These are phyloP conservation scores for Uropetala carovei DNA, from an alignment of 2,888 invertebrate species.

Conservation along the genomic window DNA sequence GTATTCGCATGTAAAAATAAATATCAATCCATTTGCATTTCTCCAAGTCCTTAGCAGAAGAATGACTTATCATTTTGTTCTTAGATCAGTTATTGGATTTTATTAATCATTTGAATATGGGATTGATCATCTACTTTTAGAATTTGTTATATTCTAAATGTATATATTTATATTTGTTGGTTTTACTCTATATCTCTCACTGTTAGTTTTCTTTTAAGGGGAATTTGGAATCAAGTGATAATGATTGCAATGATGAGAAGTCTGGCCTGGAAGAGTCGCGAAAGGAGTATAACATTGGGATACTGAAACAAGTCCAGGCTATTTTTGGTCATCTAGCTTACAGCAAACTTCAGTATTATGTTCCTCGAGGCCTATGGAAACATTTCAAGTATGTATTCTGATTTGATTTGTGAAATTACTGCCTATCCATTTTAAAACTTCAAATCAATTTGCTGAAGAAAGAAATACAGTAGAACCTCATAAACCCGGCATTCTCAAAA, in stretches of 20 bases:
- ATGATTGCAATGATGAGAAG: constrained; percentile 78
- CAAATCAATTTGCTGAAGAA: too few species aligned
- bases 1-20: too few species aligned
- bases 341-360: constrained; percentile 97
- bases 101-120: too few species aligned
- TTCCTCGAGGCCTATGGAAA: constrained; percentile 98
- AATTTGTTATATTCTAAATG: too few species aligned
- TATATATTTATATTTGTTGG: too few species aligned
- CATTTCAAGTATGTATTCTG: constrained; percentile 90
- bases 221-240: constrained; percentile 74
- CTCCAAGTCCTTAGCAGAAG: too few species aligned
- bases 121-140: too few species aligned
- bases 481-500: too few species aligned
- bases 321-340: constrained; percentile 98
- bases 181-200: background rate
- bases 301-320: constrained; percentile 97
- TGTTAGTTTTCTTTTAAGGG: constrained; percentile 57
- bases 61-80: too few species aligned
- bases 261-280: constrained; percentile 78
- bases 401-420: constrained; percentile 22
- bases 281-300: constrained; percentile 92
- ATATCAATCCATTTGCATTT: too few species aligned
- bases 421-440: constrained; percentile 11
- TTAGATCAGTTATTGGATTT: too few species aligned
- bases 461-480: too few species aligned